phyloP scores from a whole-genome alignment of 2,113 vertebrate species.

The Cololabis saira region DNA sequence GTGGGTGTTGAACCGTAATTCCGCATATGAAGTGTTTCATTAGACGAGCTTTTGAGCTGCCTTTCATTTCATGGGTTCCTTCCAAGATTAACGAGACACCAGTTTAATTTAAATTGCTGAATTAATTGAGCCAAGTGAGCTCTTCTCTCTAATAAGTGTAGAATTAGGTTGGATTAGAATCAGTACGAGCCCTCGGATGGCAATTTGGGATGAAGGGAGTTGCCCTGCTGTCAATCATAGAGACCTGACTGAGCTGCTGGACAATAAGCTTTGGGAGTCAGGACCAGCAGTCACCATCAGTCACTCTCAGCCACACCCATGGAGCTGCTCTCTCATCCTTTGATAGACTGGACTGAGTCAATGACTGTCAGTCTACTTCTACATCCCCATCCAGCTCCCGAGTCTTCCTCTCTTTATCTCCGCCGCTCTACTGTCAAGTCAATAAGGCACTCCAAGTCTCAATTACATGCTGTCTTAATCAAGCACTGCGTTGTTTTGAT shows the following conservation, averaged over 20 bases:
- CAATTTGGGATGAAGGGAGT: constrained; percentile 34
- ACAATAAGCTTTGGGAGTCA: constrained; percentile 62
- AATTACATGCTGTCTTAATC: constrained; percentile 28
- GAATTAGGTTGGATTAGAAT: not conserved
- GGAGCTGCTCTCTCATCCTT: constrained; percentile 57
- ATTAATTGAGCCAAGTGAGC: not conserved
- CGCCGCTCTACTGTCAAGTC: constrained; percentile 37
- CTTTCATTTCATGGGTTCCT: not conserved
- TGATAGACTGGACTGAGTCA: constrained; percentile 77
- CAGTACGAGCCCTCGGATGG: not conserved
- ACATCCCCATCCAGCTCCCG: constrained; percentile 27
- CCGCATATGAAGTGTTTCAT: too few species aligned
- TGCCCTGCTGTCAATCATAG: constrained; percentile 58
- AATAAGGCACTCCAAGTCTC: constrained; percentile 60
- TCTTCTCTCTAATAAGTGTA: not conserved
- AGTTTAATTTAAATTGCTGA: not conserved
- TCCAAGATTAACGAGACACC: not conserved
- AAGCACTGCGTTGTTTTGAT: constrained; percentile 14
- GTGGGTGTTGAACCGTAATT: too few species aligned
- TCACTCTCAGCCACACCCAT: constrained; percentile 67
- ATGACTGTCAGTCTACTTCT: constrained; percentile 76
- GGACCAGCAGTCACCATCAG: constrained; percentile 68
- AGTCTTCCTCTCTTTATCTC: constrained; percentile 37
- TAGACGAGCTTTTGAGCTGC: not conserved
- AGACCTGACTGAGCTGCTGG: constrained; percentile 48